phyloP scores from a whole-genome alignment of 2,113 vertebrate species.

The Proterorhinus semilunaris region DNA sequence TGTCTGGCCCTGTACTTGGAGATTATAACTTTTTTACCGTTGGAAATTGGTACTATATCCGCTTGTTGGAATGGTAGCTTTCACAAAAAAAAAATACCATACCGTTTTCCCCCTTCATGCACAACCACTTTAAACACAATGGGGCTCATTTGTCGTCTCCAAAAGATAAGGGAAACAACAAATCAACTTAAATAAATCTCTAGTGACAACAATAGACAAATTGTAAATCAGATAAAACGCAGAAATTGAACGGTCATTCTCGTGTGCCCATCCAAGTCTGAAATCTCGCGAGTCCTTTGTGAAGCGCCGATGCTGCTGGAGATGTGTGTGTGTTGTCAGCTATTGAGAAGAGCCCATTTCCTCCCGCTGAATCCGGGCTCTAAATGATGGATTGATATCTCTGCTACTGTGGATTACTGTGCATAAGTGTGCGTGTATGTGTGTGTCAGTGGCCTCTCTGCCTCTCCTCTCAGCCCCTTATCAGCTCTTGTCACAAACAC shows the following conservation, averaged over 20 bases:
- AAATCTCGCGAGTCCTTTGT: slow-evolving; percentile 50
- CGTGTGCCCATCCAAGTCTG: slow-evolving; percentile 38
- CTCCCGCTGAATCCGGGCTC: slow-evolving; percentile 64
- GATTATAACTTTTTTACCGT: neutral
- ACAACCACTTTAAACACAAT: neutral
- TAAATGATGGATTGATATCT: slow-evolving; percentile 80
- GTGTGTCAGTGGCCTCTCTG: slow-evolving; percentile 60
- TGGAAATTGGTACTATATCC: neutral
- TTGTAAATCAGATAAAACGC: slow-evolving; percentile 70
- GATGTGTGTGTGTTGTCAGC: slow-evolving; percentile 52
- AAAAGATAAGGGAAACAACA: no score
- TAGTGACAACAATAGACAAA: slow-evolving; percentile 53
- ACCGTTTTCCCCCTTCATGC: slow-evolving; percentile 3
- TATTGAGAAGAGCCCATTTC: slow-evolving; percentile 68
- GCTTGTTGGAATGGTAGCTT: slow-evolving; percentile 32
- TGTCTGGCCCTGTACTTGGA: slow-evolving; percentile 11
- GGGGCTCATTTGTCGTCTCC: neutral
- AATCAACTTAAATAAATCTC: no score
- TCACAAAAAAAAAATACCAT: slow-evolving; percentile 13
- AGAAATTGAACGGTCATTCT: slow-evolving; percentile 65
- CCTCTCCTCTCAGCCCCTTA: slow-evolving; percentile 70
- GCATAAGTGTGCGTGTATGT: slow-evolving; percentile 46
- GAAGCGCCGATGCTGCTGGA: slow-evolving; percentile 31
- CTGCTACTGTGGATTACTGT: slow-evolving; percentile 67
- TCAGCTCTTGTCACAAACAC: slow-evolving; percentile 76